Percentiles rank a stretch among this genome's conserved stretches.
phyloP scores from a whole-genome alignment of 1,140 invertebrate species.

The Pogonognathellus flavescens region DNA sequence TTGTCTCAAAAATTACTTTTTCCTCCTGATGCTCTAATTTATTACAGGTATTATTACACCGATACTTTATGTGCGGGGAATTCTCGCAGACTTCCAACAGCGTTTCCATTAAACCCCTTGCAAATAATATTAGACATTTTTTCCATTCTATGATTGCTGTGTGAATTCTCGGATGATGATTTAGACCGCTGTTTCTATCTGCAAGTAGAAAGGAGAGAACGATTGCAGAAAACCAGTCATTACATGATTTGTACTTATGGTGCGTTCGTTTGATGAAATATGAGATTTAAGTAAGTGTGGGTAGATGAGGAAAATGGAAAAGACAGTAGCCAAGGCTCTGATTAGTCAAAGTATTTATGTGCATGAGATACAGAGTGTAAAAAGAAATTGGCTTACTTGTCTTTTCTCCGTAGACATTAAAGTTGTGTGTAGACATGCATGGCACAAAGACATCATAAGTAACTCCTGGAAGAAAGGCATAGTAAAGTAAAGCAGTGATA shows the following conservation, averaged over 20 bases:
- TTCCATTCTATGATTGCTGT: too few species aligned
- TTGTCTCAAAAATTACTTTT: not conserved
- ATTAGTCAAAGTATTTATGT: slow-evolving; percentile 34
- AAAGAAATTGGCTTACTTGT: slow-evolving; percentile 12
- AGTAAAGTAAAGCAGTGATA: not conserved
- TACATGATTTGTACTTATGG: too few species aligned
- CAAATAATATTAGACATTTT: too few species aligned
- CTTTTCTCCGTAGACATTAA: slow-evolving; percentile 4
- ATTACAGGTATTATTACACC: slow-evolving; percentile 21
- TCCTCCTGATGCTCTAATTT: not conserved
- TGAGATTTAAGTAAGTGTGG: too few species aligned
- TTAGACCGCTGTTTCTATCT: too few species aligned
- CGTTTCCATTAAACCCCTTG: too few species aligned
- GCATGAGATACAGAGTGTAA: slow-evolving; percentile 1
- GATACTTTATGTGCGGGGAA: not conserved
- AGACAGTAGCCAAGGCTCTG: not conserved
- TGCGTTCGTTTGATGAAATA: too few species aligned
- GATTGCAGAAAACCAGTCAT: too few species aligned
- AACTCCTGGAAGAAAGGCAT: not conserved
- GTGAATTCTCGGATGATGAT: too few species aligned
- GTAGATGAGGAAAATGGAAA: not conserved
- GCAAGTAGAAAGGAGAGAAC: too few species aligned
- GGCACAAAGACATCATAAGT: not conserved
- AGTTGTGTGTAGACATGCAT: not conserved
- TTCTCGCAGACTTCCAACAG: too few species aligned